Base-by-base conservation (phyloP, 1,140 invertebrate genomes). In the Magallana ariakensis region DNA sequence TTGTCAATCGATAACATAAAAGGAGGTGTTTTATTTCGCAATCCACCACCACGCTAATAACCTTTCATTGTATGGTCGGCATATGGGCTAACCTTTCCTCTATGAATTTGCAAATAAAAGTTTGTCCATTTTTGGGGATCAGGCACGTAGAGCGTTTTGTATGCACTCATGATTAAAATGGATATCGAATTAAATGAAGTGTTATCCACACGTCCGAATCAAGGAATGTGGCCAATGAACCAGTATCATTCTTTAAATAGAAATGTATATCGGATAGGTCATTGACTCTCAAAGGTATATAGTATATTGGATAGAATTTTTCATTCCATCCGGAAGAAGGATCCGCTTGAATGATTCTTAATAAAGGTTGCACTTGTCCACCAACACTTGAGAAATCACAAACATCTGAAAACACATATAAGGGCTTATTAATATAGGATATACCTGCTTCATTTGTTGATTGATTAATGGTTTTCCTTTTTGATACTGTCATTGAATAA, bases 111-210 rank as follows among this genome's bases (percentile, higher is more conserved):
- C 55, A 16, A 9, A 33, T 84, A 84, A 56, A 84, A 84, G 57
- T 10, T 84, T 0, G 22, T 60, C 83, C 83, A 84, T 26, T 84
- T 84, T 16, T 33, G 5, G 16, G 57, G 2, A 84, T 84, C 57
- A 46, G 83, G 83, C 1, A 84, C 57, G 5, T 84, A 84, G 4
- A 84, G 57, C 19, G 1, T 84, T 54, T 22, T 56, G 15, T 56
- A 5, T 6, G 3, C 9, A 33, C 7, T 26, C 22, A 60, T 84
- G 2, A 56, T 58, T 58, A 84, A 84, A 84, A 84, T 26, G 83
- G 83, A 60, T 84, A 84, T 9, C 83, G 54, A n/a, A 33, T 56
- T 1, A 84, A 46, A 56, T 84, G 83, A 84, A 84, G 83, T 84
- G 83, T 84, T 1, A 84, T 16, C 80, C 80, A 81, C 54, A 81